Conservation (phyloP, 23 tunicate species). For the Diplosoma virens region DNA sequence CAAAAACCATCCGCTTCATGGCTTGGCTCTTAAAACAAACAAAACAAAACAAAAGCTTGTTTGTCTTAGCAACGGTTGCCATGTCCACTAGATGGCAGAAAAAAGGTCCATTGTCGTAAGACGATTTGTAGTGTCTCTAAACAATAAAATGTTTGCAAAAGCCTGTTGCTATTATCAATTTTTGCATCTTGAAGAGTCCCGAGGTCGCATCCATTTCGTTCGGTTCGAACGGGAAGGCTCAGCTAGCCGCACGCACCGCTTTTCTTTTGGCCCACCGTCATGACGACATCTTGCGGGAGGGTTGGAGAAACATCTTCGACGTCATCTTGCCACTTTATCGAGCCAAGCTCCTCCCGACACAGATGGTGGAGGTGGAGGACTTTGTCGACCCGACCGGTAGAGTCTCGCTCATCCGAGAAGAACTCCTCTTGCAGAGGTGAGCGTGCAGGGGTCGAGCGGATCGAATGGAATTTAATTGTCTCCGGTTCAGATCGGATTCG, state of each 20-base stretch:
- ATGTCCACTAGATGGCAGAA: too few species aligned
- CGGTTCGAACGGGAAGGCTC: slow-evolving; percentile 84
- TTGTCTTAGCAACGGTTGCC: too few species aligned
- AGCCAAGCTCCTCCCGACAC: slow-evolving; percentile 87
- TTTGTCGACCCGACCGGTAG: slow-evolving; percentile 95
- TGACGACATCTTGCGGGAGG: slow-evolving; percentile 98
- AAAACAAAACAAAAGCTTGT: too few species aligned
- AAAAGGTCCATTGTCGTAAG: too few species aligned
- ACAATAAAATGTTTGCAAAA: too few species aligned
- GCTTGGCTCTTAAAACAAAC: too few species aligned
- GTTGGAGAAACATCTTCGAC: slow-evolving; percentile 96
- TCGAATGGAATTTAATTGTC: too few species aligned
- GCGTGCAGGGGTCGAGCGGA: too few species aligned
- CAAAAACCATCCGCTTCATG: too few species aligned
- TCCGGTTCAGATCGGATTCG: slow-evolving; percentile 92
- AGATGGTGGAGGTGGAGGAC: slow-evolving; percentile 94
- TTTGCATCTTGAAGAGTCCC: slow-evolving; percentile 66
- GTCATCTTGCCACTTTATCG: slow-evolving; percentile 86
- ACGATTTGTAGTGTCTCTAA: too few species aligned
- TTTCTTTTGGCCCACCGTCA: slow-evolving; percentile 91
- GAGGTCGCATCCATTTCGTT: slow-evolving; percentile 72
- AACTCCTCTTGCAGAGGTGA: slow-evolving; percentile 84
- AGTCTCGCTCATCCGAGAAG: slow-evolving; percentile 70
- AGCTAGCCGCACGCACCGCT: slow-evolving; percentile 88
- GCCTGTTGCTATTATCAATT: too few species aligned